Conservation (phyloP, 2,888 invertebrate species). For the Invenusta paracnida region DNA sequence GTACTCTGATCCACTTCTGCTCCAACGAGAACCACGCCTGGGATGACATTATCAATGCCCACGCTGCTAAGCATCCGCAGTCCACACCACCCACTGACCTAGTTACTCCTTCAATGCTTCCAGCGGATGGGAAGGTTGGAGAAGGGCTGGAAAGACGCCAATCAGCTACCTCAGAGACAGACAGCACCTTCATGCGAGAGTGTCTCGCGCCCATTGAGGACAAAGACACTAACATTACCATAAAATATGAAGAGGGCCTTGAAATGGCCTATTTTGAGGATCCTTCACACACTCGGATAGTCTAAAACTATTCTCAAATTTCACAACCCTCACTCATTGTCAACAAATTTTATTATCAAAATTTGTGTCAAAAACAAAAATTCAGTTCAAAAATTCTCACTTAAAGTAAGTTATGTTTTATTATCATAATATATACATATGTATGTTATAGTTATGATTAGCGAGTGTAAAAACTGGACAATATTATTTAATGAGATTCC, state of each 20-base stretch:
- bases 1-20: background rate
- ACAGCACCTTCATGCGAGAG: background rate
- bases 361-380: too few species aligned
- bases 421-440: too few species aligned
- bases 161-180: background rate
- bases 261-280: conserved; percentile 12
- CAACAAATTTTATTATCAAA: too few species aligned
- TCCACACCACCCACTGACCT: background rate
- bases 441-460: too few species aligned
- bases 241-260: background rate
- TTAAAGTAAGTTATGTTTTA: too few species aligned
- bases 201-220: background rate
- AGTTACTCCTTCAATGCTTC: background rate
- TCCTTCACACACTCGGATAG: background rate
- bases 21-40: background rate
- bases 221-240: background rate
- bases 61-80: background rate
- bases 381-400: too few species aligned
- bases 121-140: too few species aligned
- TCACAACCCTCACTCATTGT: too few species aligned
- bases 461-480: too few species aligned
- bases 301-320: too few species aligned
- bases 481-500: too few species aligned
- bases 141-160: background rate
- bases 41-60: conserved; percentile 7